Evolutionary conservation across 2,797 vertebrate genomes (phyloP), one percentile per base, ranked within the genome.

Genomic region (Typhlichthys subterraneus): DNA sequence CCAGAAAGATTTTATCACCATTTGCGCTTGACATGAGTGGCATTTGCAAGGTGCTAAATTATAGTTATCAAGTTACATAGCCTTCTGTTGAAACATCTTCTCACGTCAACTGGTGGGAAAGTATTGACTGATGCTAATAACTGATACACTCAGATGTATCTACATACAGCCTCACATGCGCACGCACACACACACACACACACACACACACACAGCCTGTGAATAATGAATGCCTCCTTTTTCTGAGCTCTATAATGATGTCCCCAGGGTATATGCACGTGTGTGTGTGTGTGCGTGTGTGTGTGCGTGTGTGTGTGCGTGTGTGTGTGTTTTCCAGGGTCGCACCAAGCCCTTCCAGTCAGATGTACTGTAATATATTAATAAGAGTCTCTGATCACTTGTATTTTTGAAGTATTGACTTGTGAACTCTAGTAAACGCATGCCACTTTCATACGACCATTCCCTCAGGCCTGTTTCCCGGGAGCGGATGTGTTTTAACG

Each of bases 181-280:
- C 23, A 23, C 3, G 23, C 23, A 23, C 23, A 23, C 23, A 23
- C 23, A 19, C 45, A 59, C 23, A 23, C 45, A 59, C 23, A 23
- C 45, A 23, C 23, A 23, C 23, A 19, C 45, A 57, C 23, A 23
- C 45, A 59, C 60, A 62, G 53, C 2, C 67, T 33, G 54, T 82
- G 73, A 80, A 86, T 82, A 79, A 82, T 82, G 70, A 67, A 86
- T 63, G 63, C 60, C 47, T 50, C 66, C 46, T 45, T 65, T 70
- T 65, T 70, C 59, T 66, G 42, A 17, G 55, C 76, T 76, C 75
- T 71, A 59, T 84, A 83, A 85, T 80, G 71, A 82, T 59, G 68
- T 75, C 83, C 68, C 75, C 10, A 11, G 70, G 66, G 75, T 46
- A 2, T 2, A 23, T 23, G 23, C 23, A 23, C 23, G 10, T 45